Base-by-base conservation (phyloP, 1,140 invertebrate species). In the Heliconius congener region DNA sequence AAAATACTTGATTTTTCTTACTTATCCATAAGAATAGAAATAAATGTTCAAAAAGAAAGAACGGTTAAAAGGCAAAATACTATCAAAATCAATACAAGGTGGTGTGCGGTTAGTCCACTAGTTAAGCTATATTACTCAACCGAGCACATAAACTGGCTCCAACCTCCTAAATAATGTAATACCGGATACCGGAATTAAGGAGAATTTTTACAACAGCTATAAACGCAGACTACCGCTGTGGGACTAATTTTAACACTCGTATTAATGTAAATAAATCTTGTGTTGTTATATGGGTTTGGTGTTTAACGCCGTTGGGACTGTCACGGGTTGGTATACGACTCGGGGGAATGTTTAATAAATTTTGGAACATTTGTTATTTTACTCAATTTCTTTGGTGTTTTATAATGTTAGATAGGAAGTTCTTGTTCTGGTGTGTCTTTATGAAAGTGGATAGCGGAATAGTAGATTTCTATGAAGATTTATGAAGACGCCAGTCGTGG, bases 201-300 rank as follows among this genome's bases (percentile, higher is more conserved):
- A 66, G 80, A 50, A 78, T 77, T 81, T 78, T 81, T 81, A 81
- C 76, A 66, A 57, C 80, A n/a, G 23, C 80, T 50, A 74, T 81
- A 81, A 81, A 81, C 72, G 76, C 76, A 71, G 52, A 74, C 60
- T 74, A 52, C 70, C 50, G 30, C 46, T 77, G 19, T 19, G 79
- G 79, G 79, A 80, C 79, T 80, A 80, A 80, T 76, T 74, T 71
- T 66, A 74, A 39, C 52, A 78, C 73, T 71, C 60, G 76, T 73
- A 73, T 81, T 78, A 75, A 74, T 71, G 60, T 55, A 50, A 75
- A 76, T 81, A 81, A 81, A 81, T 81, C 80, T 81, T 71, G 46
- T 73, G 75, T 78, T 81, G 11, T 77, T 71, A 71, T 71, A 39
- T 72, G 37, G 37, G 4, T 72, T 52, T 52, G 50, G 50, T 6